A percentile compares a stretch with the other conserved stretches of the same genome.
Conservation (phyloP, 2,888 invertebrate species). For the Cabera pusaria region DNA sequence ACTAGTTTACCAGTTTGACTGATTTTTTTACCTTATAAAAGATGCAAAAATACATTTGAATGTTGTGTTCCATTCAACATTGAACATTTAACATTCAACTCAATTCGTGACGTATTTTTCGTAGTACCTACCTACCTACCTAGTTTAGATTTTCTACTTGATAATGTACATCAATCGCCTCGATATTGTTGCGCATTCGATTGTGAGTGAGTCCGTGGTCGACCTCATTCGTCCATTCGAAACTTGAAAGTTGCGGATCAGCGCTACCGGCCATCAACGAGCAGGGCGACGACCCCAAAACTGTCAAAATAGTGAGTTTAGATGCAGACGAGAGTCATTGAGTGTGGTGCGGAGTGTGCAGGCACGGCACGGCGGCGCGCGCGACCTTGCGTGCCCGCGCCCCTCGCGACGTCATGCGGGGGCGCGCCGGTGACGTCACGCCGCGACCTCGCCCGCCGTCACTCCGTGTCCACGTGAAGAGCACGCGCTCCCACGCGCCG, state of each 20-base stretch:
- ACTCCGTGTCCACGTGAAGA: conserved; percentile 94
- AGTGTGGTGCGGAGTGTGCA: conserved; percentile 39
- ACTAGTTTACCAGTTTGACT: no score
- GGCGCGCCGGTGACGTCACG: conserved; percentile 85
- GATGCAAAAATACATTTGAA: no score
- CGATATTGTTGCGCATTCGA: conserved; percentile 16
- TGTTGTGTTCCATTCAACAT: no score
- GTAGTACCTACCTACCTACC: no score
- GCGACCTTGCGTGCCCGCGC: conserved; percentile 70
- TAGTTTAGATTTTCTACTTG: no score
- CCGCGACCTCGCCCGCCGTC: conserved; percentile 83
- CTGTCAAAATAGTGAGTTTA: conserved; percentile 57
- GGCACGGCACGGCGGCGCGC: conserved; percentile 27
- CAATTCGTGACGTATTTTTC: no score
- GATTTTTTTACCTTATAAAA: no score
- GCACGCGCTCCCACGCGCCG: conserved; percentile 89
- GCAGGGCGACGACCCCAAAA: conserved; percentile 54
- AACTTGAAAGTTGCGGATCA: conserved; percentile 17
- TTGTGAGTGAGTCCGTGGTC: conserved; percentile 11
- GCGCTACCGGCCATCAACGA: conserved; percentile 13
- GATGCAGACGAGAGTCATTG: conserved; percentile 45
- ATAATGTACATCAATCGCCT: neutral
- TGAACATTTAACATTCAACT: no score
- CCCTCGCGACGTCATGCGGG: conserved; percentile 72
- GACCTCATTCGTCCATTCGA: conserved; percentile 19